Base-by-base conservation (phyloP, 2,888 invertebrate genomes). In the Sturmia bella region DNA sequence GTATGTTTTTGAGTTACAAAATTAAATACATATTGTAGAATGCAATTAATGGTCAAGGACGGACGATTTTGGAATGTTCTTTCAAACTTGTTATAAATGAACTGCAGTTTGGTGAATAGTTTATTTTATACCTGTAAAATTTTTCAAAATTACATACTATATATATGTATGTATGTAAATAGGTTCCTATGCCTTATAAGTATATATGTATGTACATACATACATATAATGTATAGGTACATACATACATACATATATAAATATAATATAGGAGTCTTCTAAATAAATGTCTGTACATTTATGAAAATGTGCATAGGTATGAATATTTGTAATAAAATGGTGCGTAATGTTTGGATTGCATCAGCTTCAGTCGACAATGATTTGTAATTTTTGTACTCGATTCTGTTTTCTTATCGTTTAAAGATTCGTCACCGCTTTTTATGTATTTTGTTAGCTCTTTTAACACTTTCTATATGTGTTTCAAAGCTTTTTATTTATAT, bases 281-380 rank as follows among this genome's bases (percentile, higher is more conserved):
- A n/a, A n/a, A n/a, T n/a, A n/a, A n/a, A n/a, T 39, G 11, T 45
- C n/a, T 45, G 45, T 43, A 9, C 9, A 41, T 41, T 13, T 5
- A 43, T 41, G 43, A n/a, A n/a, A n/a, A n/a, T 43, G 43, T 15
- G 13, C 41, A 41, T 41, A 2, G 9, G 3, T 13, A n/a, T 41
- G 41, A 43, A 43, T 15, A 6, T 43, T 32, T 9, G 5, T 32
- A 7, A 32, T 32, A 32, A 32, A 7, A 1, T 32, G 32, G 32
- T 32, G 32, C 66, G 73, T 79, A 73, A 56, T 79, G 52, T 61
- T 54, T 73, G 27, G 48, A 80, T 80, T 74, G 69, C 80, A 75
- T 75, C 80, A 75, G 69, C 56, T 39, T 61, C 56, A 17, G 17
- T 32, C 12, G 7, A 5, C 11, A 12, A 41, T 17, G 37, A 37